phyloP scores from a whole-genome alignment of 2,797 vertebrate species.

The Mormyrus proboscirostris region DNA sequence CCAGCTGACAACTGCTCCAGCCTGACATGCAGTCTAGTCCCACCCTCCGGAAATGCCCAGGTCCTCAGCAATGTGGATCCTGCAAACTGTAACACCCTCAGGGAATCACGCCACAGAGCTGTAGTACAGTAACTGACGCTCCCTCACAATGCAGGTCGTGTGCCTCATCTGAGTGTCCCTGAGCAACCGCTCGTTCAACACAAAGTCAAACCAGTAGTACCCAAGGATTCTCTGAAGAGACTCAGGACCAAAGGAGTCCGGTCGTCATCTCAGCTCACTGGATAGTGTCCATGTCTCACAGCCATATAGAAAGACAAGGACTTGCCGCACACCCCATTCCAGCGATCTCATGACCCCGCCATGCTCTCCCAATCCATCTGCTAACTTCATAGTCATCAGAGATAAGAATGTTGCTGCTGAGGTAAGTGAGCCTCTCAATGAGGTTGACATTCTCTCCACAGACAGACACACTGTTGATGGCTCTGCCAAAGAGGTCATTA shows the following conservation, averaged over 20 bases:
- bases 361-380: not conserved
- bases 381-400: not conserved
- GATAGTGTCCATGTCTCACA: not conserved
- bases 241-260: not conserved
- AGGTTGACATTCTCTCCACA: not conserved
- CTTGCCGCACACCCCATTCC: not conserved
- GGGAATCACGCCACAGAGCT: not conserved
- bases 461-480: not conserved
- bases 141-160: not conserved
- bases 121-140: not conserved
- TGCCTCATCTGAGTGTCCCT: not conserved
- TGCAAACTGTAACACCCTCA: not conserved
- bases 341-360: not conserved
- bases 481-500: not conserved
- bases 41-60: not conserved
- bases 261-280: not conserved
- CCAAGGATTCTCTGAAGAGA: not conserved
- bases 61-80: not conserved
- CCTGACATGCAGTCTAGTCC: not conserved
- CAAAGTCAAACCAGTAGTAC: not conserved
- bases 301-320: not conserved
- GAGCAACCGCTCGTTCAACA: not conserved
- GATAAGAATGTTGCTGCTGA: not conserved
- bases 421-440: not conserved
- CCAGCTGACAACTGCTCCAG: not conserved